Percentiles rank a stretch among this genome's conserved stretches.
These are phyloP conservation scores for Eulemur rufifrons DNA, from an alignment of 2,113 vertebrate genomes.

Conservation along the genomic window DNA sequence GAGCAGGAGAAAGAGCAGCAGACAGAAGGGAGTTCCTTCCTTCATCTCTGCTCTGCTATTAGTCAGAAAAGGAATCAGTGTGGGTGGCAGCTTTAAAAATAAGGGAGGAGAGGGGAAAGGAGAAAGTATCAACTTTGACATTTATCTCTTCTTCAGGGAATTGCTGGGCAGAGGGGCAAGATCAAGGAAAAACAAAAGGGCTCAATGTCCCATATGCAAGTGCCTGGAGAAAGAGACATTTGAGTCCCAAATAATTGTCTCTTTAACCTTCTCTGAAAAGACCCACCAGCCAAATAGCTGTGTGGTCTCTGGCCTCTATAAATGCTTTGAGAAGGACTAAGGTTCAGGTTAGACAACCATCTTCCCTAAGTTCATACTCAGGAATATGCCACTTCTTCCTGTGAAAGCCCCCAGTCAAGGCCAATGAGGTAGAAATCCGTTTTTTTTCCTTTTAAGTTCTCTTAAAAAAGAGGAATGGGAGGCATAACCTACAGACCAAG, in stretches of 20 bases:
- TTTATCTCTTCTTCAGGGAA: constrained; percentile 38
- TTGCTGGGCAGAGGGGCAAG: background rate
- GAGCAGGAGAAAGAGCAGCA: background rate
- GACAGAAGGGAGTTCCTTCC: background rate
- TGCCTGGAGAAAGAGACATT: background rate
- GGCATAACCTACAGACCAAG: background rate
- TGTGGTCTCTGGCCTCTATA: background rate
- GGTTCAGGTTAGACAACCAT: background rate
- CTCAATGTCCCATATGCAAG: background rate
- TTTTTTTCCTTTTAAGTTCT: background rate
- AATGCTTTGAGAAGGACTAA: background rate
- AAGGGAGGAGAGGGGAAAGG: background rate
- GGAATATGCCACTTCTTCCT: background rate
- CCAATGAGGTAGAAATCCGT: background rate
- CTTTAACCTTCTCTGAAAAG: background rate
- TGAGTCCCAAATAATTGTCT: background rate
- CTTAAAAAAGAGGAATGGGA: background rate
- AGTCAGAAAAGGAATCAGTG: background rate
- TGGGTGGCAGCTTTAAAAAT: constrained; percentile 13
- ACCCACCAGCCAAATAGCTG: background rate
- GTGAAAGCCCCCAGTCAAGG: background rate
- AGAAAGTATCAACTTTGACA: constrained; percentile 17
- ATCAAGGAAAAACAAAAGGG: constrained; percentile 26
- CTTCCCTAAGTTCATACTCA: background rate
- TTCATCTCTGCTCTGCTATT: constrained; percentile 35